Base-by-base conservation (phyloP, 2,113 vertebrate species). In the Clinocottus analis region DNA sequence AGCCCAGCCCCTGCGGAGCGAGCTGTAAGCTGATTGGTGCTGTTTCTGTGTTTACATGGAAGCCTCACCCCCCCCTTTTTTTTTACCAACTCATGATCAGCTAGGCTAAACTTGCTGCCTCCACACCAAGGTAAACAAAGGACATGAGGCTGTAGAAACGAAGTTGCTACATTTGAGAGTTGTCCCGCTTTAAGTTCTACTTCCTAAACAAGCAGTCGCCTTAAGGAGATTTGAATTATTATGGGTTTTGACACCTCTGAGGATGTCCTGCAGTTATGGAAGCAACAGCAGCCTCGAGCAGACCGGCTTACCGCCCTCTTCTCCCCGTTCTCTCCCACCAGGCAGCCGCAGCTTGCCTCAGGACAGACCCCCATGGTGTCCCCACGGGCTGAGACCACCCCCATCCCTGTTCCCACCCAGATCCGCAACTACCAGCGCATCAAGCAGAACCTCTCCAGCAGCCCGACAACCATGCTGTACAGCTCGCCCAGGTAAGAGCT, bases 371-470 rank as follows among this genome's bases (percentile, higher is more conserved):
- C 92, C 2, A 93, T 95, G 0, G 93, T 96, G 58, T 97, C 97
- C 4, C 96, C 97, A 12, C 95, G 97, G 65, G 96, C 95, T 0
- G 96, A 99, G 85, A 97, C 97, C 0, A 96, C 95, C 0, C 97
- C 98, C 0, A 97, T 99, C 90, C 97, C 98, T 0, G 98, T 99
- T 67, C 98, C 97, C 70, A 99, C 97, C 2, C 98, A 99, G 92
- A 94, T 98, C 2, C 96, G 96, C 75, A 99, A 98, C 91, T 99
- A 99, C 78, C 97, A 99, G 89, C 97, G 97, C 75, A 98, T 99
- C 61, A 98, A 99, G 33, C 98, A 99, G 94, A 97, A 98, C 86
- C 96, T 99, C 14, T 96, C 95, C 72, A 97, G 96, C 75, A 96
- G 96, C 83, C 95, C 96, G 79, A 5, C 93, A 35, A 90, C 95